These are phyloP conservation scores for Drosophila macrothrix DNA, from an alignment of 2,888 invertebrate species.

Conservation along the genomic window DNA sequence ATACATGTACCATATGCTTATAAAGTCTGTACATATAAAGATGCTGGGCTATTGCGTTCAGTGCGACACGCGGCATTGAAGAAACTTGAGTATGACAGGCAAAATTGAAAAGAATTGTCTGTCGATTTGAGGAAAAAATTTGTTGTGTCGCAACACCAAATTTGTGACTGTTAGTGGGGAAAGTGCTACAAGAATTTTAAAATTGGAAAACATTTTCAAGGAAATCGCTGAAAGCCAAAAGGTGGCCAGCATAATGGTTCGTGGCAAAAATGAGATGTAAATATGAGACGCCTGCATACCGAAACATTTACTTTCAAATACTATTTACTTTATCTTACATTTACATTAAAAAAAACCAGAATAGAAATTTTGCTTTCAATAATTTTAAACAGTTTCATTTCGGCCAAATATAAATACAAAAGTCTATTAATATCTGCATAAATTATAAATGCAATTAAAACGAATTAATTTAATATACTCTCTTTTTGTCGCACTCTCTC, in stretches of 20 bases:
- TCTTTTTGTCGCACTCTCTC: neutral
- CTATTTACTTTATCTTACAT: neutral
- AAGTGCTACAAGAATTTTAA: conserved; percentile 30
- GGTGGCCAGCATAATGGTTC: conserved; percentile 9
- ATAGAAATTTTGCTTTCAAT: conserved; percentile 22
- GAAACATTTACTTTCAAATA: neutral
- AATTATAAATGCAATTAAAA: neutral
- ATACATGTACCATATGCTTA: conserved; percentile 8
- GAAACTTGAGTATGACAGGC: conserved; percentile 36
- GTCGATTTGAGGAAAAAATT: conserved; percentile 21
- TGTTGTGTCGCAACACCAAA: conserved; percentile 46
- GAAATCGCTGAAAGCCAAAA: conserved; percentile 16
- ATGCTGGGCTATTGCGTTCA: conserved; percentile 16
- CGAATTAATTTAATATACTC: conserved; percentile 11
- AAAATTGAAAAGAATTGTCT: conserved; percentile 55
- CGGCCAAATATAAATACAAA: conserved; percentile 5
- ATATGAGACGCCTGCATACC: neutral
- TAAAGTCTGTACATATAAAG: conserved; percentile 14
- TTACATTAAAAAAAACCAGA: conserved; percentile 17
- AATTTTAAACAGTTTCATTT: conserved; percentile 28
- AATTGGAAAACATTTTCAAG: conserved; percentile 37
- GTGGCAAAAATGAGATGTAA: neutral
- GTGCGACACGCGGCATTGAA: conserved; percentile 25
- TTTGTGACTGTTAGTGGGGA: conserved; percentile 50
- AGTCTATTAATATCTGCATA: conserved; percentile 3